Percentiles rank a stretch among this genome's conserved stretches.
Evolutionary conservation across 2,888 invertebrate species (phyloP).

Genomic region (Ormyrus nitidulus): DNA sequence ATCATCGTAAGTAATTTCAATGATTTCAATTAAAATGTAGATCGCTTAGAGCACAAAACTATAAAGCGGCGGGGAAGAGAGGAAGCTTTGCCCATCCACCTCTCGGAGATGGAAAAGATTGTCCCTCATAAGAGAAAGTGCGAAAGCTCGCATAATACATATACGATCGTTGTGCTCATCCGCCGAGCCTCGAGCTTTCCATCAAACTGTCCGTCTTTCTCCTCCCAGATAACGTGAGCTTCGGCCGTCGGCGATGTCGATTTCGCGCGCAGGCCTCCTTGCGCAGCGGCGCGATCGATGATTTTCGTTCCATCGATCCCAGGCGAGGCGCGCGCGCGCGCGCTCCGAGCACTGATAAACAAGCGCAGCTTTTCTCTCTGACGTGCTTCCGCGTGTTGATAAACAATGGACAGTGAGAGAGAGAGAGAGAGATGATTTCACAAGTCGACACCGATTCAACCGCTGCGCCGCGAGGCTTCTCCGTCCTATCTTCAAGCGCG

Average conservation of each 20-base stretch:
- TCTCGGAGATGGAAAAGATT: too few relatives aligned
- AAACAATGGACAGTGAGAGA: conserved; percentile 33
- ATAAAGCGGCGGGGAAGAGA: too few relatives aligned
- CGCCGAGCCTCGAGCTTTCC: too few relatives aligned
- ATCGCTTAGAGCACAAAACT: too few relatives aligned
- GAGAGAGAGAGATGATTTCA: conserved; percentile 43
- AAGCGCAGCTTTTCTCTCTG: neutral
- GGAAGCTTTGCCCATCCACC: too few relatives aligned
- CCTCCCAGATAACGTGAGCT: conserved; percentile 1
- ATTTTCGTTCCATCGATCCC: neutral
- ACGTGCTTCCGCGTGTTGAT: conserved; percentile 53
- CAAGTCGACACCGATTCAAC: conserved; percentile 53
- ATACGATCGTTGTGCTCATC: too few relatives aligned
- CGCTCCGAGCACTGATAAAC: neutral
- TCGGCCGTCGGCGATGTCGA: neutral
- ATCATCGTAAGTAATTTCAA: too few relatives aligned
- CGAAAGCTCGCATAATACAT: too few relatives aligned
- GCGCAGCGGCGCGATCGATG: neutral
- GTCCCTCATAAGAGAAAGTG: too few relatives aligned
- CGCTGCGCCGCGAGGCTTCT: neutral
- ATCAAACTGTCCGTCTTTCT: neutral
- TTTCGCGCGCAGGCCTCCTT: neutral
- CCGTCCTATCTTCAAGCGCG: conserved; percentile 28
- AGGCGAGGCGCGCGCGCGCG: neutral
- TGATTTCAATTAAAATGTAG: too few relatives aligned